Conservation (phyloP, 2,888 invertebrate species). For the Trichopria drosophilae region DNA sequence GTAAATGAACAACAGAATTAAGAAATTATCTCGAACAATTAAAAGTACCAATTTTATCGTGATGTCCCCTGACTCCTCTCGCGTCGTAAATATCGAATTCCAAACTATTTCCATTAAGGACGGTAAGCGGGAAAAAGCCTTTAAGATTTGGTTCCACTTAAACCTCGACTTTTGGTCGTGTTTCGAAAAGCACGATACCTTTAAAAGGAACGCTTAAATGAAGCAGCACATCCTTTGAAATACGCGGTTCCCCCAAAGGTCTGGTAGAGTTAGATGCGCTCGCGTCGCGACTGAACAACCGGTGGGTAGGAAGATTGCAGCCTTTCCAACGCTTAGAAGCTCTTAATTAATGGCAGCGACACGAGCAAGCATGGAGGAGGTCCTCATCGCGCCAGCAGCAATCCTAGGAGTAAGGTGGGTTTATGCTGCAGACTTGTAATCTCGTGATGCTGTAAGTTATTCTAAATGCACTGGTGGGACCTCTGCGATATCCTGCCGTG, state of each 20-base stretch:
- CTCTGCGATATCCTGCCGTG: constrained; percentile 50
- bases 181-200: too few relatives aligned
- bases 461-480: constrained; percentile 56
- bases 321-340: constrained; percentile 50
- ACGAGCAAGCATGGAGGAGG: constrained; percentile 35
- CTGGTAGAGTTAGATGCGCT: constrained; percentile 26
- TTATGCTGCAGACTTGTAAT: constrained; percentile 56
- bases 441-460: constrained; percentile 57
- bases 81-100: too few relatives aligned
- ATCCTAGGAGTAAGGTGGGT: constrained; percentile 47
- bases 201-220: too few relatives aligned
- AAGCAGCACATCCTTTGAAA: too few relatives aligned
- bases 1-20: too few relatives aligned
- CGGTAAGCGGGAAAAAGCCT: too few relatives aligned
- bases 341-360: constrained; percentile 52
- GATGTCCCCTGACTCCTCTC: too few relatives aligned
- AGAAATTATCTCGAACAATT: too few relatives aligned
- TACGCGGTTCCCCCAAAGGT: neutral
- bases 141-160: too few relatives aligned
- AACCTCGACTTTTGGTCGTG: too few relatives aligned
- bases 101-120: too few relatives aligned
- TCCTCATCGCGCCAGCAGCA: constrained; percentile 33
- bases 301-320: constrained; percentile 46
- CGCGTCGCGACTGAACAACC: constrained; percentile 33
- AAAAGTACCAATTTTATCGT: too few relatives aligned